These are phyloP conservation scores for Parnassius mnemosyne DNA, from an alignment of 2,888 invertebrate species.

Conservation along the genomic window DNA sequence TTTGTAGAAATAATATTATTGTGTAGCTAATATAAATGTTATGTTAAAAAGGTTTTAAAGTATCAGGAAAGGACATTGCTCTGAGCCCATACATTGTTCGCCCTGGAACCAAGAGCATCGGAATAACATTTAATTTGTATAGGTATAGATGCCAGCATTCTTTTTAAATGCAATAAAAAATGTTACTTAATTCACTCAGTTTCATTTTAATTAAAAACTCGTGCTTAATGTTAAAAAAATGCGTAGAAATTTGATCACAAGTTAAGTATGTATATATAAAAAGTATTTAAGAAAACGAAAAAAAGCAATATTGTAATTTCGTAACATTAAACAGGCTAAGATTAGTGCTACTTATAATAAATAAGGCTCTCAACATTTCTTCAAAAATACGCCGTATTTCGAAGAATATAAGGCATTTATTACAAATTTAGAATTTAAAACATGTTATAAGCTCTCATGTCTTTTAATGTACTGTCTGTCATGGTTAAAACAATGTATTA, in stretches of 20 bases:
- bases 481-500: conserved; percentile 33
- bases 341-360: conserved; percentile 16
- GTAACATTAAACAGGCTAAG: conserved; percentile 20
- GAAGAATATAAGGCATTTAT: conserved; percentile 37
- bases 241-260: background rate
- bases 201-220: too few relatives aligned
- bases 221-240: too few relatives aligned
- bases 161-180: too few relatives aligned
- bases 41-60: too few relatives aligned
- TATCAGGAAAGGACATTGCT: too few relatives aligned
- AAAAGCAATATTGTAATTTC: conserved; percentile 21
- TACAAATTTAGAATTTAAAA: conserved; percentile 36
- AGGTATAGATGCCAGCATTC: too few relatives aligned
- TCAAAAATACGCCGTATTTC: conserved; percentile 13
- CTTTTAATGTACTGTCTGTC: conserved; percentile 56
- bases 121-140: too few relatives aligned
- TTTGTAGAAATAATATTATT: too few relatives aligned
- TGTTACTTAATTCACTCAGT: too few relatives aligned
- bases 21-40: too few relatives aligned
- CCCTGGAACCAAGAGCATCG: too few relatives aligned
- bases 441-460: conserved; percentile 65
- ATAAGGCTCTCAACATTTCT: conserved; percentile 23
- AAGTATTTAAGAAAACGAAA: background rate
- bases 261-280: conserved; percentile 5
- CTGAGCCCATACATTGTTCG: too few relatives aligned